phyloP scores from a whole-genome alignment of 2,113 vertebrate species.

The Cololabis saira region DNA sequence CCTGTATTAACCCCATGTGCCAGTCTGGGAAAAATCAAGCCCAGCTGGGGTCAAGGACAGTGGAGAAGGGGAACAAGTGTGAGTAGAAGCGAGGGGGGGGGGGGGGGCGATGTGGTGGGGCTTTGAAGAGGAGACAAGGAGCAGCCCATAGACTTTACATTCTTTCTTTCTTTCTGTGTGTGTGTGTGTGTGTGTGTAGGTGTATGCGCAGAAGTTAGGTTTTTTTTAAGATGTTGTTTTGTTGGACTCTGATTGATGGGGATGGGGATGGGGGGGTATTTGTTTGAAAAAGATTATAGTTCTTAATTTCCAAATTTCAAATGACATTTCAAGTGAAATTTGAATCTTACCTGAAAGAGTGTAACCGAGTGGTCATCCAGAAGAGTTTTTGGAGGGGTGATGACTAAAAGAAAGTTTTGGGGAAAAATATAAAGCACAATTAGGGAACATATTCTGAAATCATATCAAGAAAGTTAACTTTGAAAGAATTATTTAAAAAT shows the following conservation, averaged over 20 bases:
- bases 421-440: background rate
- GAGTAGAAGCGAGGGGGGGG: slow-evolving; percentile 38
- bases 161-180: background rate
- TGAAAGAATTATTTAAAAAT: no score
- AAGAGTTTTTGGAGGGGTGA: slow-evolving; percentile 80
- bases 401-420: slow-evolving; percentile 65
- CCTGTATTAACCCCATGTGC: slow-evolving; percentile 79
- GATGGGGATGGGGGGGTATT: background rate
- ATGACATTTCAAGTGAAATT: background rate
- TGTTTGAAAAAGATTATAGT: slow-evolving; percentile 1
- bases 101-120: slow-evolving; percentile 43
- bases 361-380: slow-evolving; percentile 71
- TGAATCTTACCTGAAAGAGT: slow-evolving; percentile 78
- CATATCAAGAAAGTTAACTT: no score
- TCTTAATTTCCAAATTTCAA: slow-evolving; percentile 1
- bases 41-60: slow-evolving; percentile 79
- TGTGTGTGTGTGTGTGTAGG: slow-evolving; percentile 2
- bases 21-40: slow-evolving; percentile 79
- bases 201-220: background rate
- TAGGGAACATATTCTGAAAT: background rate
- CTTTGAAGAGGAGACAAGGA: slow-evolving; percentile 65
- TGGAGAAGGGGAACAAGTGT: slow-evolving; percentile 58
- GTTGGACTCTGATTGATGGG: slow-evolving; percentile 9
- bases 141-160: slow-evolving; percentile 47
- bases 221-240: slow-evolving; percentile 8